These are phyloP conservation scores for Pocillopora verrucosa DNA, from an alignment of 64 coral and sea anemone species.

Conservation along the genomic window DNA sequence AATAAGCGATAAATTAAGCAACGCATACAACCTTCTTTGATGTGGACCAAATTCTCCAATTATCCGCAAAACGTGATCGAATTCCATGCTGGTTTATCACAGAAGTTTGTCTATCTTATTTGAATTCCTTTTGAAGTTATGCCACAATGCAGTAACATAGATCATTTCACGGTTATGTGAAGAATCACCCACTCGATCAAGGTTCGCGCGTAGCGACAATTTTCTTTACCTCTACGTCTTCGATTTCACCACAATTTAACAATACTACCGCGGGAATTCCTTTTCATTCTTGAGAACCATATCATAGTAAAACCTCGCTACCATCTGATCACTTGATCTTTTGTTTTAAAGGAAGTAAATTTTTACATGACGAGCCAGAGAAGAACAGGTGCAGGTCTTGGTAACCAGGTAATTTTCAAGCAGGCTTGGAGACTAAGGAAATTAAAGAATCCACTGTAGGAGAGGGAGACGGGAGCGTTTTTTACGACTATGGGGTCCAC, in stretches of 20 bases:
- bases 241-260: constrained; percentile 2
- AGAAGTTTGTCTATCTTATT: background rate
- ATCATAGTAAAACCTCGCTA: background rate
- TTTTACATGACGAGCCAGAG: background rate
- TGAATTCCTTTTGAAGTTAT: background rate
- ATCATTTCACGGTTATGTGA: background rate
- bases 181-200: background rate
- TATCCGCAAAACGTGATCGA: constrained; percentile 96
- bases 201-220: background rate
- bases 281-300: background rate
- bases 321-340: constrained; percentile 44
- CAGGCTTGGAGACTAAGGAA: background rate
- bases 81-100: constrained; percentile 63
- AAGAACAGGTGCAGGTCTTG: constrained; percentile 65
- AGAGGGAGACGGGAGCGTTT: background rate
- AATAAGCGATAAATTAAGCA: constrained; percentile 80
- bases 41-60: constrained; percentile 96
- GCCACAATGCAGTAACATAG: background rate
- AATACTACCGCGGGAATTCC: background rate
- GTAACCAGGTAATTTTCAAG: constrained; percentile 26
- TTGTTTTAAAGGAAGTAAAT: constrained; percentile 60
- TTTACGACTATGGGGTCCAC: too few species aligned
- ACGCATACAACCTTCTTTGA: constrained; percentile 82
- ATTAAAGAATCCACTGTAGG: background rate
- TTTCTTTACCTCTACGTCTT: background rate